A percentile compares a stretch with the other conserved stretches of the same genome.
Evolutionary conservation across 1,140 invertebrate species (phyloP).

Genomic region (Drosophila lacteicornis): DNA sequence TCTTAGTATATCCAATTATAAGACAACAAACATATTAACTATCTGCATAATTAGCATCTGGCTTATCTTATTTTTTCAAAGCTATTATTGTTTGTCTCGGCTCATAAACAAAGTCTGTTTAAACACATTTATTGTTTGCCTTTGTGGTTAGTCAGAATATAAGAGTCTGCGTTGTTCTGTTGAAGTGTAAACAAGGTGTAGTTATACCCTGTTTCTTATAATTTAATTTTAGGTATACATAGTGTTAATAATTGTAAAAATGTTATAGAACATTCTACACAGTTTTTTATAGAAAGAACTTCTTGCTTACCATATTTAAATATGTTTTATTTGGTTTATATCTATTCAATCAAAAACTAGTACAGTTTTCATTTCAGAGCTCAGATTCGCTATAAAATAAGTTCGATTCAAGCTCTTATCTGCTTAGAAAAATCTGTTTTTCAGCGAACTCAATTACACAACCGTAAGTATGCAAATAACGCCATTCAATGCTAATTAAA

Average conservation of each 20-base stretch:
- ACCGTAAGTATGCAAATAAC: slow-evolving; percentile 49
- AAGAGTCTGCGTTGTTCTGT: not conserved
- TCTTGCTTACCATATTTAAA: not conserved
- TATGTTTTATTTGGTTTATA: not conserved
- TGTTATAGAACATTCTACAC: too few relatives aligned
- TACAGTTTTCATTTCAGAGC: not conserved
- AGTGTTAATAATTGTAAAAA: too few relatives aligned
- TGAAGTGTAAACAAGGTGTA: not conserved
- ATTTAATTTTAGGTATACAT: not conserved
- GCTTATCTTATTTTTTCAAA: too few relatives aligned
- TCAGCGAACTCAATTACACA: slow-evolving; percentile 6
- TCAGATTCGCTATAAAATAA: not conserved
- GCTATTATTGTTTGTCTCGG: not conserved
- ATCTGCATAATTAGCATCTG: not conserved
- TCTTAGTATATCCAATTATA: not conserved
- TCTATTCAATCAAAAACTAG: too few relatives aligned
- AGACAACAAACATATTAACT: not conserved
- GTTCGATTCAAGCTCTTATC: not conserved
- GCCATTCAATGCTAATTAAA: slow-evolving; percentile 77
- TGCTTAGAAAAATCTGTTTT: slow-evolving; percentile 15
- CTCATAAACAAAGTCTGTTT: not conserved
- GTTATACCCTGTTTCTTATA: not conserved
- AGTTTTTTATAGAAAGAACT: too few relatives aligned
- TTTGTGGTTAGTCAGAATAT: not conserved
- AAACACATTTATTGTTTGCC: not conserved